Percentiles rank a stretch among this genome's conserved stretches.
phyloP scores from a whole-genome alignment of 2,797 vertebrate genomes.

The Gallinago nigripennis region DNA sequence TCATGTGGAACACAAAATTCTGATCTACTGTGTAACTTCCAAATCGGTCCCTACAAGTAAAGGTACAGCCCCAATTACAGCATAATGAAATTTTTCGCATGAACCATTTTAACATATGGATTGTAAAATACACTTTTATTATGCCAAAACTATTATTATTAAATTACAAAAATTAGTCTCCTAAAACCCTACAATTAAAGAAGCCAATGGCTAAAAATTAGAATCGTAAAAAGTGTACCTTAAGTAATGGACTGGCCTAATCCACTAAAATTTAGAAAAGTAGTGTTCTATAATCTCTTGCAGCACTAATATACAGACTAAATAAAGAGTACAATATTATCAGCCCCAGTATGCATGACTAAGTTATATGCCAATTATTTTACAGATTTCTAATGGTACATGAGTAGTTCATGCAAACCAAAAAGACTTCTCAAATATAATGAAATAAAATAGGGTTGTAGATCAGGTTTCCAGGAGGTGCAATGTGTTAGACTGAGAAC shows the following conservation, averaged over 20 bases:
- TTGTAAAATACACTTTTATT: not conserved
- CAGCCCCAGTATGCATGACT: not conserved
- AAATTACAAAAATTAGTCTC: not conserved
- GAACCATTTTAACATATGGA: not conserved
- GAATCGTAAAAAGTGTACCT: not conserved
- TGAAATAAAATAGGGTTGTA: not conserved
- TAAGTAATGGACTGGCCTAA: not conserved
- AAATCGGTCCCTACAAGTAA: not conserved
- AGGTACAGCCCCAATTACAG: not conserved
- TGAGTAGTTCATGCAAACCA: not conserved
- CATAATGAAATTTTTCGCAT: not conserved
- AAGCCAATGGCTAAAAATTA: not conserved
- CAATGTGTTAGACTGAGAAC: not conserved
- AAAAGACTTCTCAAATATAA: not conserved
- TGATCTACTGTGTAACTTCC: not conserved
- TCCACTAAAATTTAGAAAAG: not conserved
- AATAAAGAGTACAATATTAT: not conserved
- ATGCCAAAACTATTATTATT: not conserved
- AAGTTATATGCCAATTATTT: not conserved
- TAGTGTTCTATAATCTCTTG: not conserved
- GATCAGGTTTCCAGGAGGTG: not conserved
- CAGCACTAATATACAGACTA: not conserved
- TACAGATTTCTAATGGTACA: not conserved
- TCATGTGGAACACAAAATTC: not conserved
- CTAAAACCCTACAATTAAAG: not conserved